These are phyloP conservation scores for Pocillopora verrucosa DNA, from an alignment of 64 coral and sea anemone genomes.

Conservation along the genomic window DNA sequence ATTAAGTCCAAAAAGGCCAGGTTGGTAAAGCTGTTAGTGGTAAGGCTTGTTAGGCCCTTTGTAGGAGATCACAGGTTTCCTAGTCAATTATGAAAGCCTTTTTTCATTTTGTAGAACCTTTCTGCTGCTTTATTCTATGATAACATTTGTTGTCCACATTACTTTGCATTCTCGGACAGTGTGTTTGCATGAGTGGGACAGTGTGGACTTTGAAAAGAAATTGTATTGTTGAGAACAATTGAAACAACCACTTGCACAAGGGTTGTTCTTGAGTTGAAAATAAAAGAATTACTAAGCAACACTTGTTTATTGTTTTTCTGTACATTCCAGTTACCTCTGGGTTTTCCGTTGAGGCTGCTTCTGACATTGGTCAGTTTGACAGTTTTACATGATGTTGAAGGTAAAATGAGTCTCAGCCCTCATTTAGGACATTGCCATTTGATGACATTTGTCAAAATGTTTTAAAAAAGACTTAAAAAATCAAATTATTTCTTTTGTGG, in stretches of 20 bases:
- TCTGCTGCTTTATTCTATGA: slow-evolving; percentile 26
- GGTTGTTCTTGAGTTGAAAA: slow-evolving; percentile 9
- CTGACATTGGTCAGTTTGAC: too few species aligned
- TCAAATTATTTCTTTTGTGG: too few species aligned
- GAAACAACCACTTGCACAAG: neutral
- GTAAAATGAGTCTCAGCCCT: too few species aligned
- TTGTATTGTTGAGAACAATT: neutral
- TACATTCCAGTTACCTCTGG: too few species aligned
- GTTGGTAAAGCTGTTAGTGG: neutral
- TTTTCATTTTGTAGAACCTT: neutral
- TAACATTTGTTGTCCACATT: slow-evolving; percentile 23
- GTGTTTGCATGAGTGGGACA: slow-evolving; percentile 8
- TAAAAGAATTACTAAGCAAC: neutral
- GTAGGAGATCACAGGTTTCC: neutral
- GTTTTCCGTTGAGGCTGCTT: too few species aligned
- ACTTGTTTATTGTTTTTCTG: neutral
- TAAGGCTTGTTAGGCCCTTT: neutral
- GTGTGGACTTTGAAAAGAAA: slow-evolving; percentile 16
- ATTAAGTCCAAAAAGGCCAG: neutral
- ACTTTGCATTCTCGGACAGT: neutral
- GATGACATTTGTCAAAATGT: too few species aligned
- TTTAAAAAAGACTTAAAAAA: too few species aligned
- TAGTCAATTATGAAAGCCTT: neutral
- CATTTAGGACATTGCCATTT: too few species aligned
- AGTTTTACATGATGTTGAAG: too few species aligned